Evolutionary conservation across 2,797 vertebrate species (phyloP).

Genomic region (Arnoldichthys spilopterus): DNA sequence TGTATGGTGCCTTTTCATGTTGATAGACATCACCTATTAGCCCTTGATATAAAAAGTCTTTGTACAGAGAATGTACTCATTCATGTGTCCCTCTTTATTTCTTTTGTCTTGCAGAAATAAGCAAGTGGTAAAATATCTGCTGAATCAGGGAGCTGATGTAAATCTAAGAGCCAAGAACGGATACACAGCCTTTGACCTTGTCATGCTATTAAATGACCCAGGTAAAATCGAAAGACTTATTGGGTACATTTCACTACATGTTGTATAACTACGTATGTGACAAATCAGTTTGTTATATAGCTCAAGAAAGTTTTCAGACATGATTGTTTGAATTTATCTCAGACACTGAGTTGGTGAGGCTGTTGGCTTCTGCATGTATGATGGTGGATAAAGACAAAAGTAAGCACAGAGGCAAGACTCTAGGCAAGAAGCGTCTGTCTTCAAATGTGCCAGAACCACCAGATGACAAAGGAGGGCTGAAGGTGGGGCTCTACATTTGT

Average conservation of each 20-base stretch:
- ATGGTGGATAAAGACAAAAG: conserved; percentile 90
- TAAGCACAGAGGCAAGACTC: conserved; percentile 77
- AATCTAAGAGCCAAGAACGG: conserved; percentile 94
- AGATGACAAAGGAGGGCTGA: conserved; percentile 92
- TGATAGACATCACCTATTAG: no score
- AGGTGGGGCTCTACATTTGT: conserved; percentile 75
- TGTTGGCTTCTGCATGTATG: conserved; percentile 96
- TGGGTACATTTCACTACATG: no score
- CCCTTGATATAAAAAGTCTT: no score
- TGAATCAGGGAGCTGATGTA: conserved; percentile 92
- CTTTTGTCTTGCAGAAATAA: conserved; percentile 83
- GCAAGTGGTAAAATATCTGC: conserved; percentile 92
- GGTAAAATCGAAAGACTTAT: conserved; percentile 70
- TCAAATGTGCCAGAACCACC: conserved; percentile 83
- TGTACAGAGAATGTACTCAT: no score
- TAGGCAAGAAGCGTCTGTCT: conserved; percentile 81
- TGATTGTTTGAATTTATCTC: not conserved
- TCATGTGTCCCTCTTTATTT: no score
- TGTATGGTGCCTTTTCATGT: no score
- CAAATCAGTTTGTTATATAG: not conserved
- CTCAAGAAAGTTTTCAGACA: no score
- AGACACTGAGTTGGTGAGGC: conserved; percentile 96
- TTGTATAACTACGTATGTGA: no score
- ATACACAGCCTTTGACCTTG: conserved; percentile 96
- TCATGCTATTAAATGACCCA: conserved; percentile 96